A percentile compares a stretch with the other conserved stretches of the same genome.
Conservation (phyloP, 2,797 vertebrate species). For the Tangara arthus region DNA sequence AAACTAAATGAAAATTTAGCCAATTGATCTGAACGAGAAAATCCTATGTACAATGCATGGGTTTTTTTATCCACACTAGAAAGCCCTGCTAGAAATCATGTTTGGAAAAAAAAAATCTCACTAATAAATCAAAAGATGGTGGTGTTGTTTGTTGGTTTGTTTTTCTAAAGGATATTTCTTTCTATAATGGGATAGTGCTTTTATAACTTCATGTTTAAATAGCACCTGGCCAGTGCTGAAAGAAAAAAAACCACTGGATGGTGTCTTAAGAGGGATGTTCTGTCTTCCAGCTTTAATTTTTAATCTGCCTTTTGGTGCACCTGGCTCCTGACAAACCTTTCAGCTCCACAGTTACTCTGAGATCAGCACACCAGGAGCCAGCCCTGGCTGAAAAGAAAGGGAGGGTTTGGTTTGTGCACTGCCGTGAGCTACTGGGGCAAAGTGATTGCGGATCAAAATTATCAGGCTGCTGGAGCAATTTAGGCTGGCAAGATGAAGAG, state of each 20-base stretch:
- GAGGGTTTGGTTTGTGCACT: neutral
- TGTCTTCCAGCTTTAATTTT: neutral
- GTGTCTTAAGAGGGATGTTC: neutral
- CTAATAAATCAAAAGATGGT: neutral
- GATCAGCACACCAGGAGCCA: neutral
- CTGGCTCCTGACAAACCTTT: neutral
- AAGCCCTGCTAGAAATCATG: neutral
- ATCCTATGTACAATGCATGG: neutral
- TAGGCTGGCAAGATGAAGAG: neutral
- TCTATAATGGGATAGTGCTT: neutral
- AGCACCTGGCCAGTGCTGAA: neutral
- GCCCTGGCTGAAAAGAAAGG: neutral
- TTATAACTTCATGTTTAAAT: neutral
- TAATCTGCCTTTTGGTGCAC: neutral
- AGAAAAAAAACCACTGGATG: neutral
- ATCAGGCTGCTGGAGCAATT: constrained; percentile 2
- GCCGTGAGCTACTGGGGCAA: neutral
- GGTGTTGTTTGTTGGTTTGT: neutral
- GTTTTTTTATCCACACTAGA: neutral
- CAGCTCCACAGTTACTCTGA: neutral
- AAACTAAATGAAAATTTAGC: constrained; percentile 70
- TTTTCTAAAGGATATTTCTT: neutral
- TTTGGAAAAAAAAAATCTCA: neutral
- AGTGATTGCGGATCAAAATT: neutral
- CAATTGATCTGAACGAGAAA: constrained; percentile 60